Evolutionary conservation across 2,888 invertebrate genomes (phyloP), one percentile per base, ranked within the genome.

Genomic region (Eupithecia abbreviata): DNA sequence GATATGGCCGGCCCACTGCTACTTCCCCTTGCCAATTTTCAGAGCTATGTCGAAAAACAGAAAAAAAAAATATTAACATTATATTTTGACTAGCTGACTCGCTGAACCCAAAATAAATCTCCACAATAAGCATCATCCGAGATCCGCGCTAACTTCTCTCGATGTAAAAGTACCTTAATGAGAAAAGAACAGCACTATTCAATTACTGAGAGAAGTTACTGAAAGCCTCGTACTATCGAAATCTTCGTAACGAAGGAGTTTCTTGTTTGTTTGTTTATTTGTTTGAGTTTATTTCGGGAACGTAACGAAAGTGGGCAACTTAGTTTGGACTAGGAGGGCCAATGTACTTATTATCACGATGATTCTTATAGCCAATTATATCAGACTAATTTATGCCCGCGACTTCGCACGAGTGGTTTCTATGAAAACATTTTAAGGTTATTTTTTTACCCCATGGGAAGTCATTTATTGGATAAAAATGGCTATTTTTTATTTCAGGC

Each of bases 201-300:
- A 42, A 66, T 66, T 18, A 58, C 55, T 58, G 42, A 66, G 41
- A 15, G 41, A 66, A 66, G 6, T 66, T 42, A 30, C 65, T 42
- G 3, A 66, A 42, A 66, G 65, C 65, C 66, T 66, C 41, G 13
- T 15, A 7, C 42, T 15, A 66, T 62, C 15, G 66, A 18, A 66
- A 15, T 66, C 66, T 66, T 42, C 42, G 66, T 41, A 66, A 66
- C 13, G 66, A 62, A 7, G 13, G 15, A 42, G 42, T 42, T 66
- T 66, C 66, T 66, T 66, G 12, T 66, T 66, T 66, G 42, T 66
- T 66, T 42, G 66, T 42, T 66, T 13, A 41, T 65, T 6, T 30
- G 66, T 66, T 66, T 66, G 15, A 66, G 66, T 66, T 30, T 30
- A 30, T 30, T 66, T 42, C 15, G 42, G 42, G 66, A 66, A 42